Base-by-base conservation (phyloP, 2,888 invertebrate genomes). In the Temnothorax ravouxi region DNA sequence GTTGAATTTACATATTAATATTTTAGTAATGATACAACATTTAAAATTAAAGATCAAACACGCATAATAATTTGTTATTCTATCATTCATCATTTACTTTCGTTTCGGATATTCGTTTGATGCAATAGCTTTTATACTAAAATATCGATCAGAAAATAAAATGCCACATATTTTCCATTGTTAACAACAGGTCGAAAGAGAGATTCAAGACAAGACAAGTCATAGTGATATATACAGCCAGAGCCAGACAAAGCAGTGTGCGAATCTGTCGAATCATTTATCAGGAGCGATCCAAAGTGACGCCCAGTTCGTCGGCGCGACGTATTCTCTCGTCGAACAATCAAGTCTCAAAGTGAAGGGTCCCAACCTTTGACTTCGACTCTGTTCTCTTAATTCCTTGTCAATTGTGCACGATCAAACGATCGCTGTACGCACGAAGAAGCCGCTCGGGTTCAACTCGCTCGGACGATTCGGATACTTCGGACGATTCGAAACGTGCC, bases 271-370 rank as follows among this genome's bases (percentile, higher is more conserved):
- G 59, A 80, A 80, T 80, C 79, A 75, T 64, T 80, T 80, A 50
- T 13, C 72, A 54, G 72, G 72, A 41, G 72, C 29, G 29, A 21
- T 44, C 29, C 44, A 21, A 62, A 41, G 67, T 34, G 56, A 64
- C 64, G 72, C 61, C 38, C 59, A 21, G 3, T 56, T 69, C 67
- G 54, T 71, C 72, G 56, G 21, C 21, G 71, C 29, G 69, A 76
- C 75, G 52, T 85, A 80, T 80, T 85, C 80, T 80, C 74, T 84
- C 84, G 74, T 64, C 67, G 74, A 71, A 84, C 81, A 81, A 86
- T 84, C 80, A 81, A 76, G 69, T 44, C 69, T 59, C 69, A 56
- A 52, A 84, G 66, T 29, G 66, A 71, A 69, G 41, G 71, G 66
- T 64, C 75, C 56, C 59, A 80, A 75, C 52, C 80, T 76, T 52